Evolutionary conservation across 1,140 invertebrate species (phyloP), one percentile per base, ranked within the genome.

Genomic region (Pseudachorutes palmiensis): DNA sequence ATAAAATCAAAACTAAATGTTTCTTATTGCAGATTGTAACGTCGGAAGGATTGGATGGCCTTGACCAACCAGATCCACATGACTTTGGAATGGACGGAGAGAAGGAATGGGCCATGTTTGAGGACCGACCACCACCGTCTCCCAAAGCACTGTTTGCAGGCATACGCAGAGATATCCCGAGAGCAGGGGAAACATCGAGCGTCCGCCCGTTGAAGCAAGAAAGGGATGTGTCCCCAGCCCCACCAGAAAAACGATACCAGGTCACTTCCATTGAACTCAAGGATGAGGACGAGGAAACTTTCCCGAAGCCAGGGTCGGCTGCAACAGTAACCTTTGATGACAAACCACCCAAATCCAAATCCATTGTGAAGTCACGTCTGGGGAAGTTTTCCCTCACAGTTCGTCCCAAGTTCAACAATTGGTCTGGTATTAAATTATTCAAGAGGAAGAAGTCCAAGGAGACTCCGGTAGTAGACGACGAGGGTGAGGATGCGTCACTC

Each of bases 381-480:
- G 66, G 80, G 82, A 31, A 83, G 82, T 72, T 81, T 82, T 74
- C 76, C 14, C 70, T 84, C 48, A 73, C 75, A 14, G 73, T 74
- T n/a, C 64, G 71, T 22, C 76, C 76, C 5, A 76, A 77, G 66
- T 72, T 75, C 51, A n/a, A n/a, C n/a, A 75, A 81, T 79, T 71
- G 80, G 83, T 70, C 58, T 33, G 74, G 49, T 70, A 72, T 64
- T 30, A 72, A 73, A 64, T 41, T 67, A 63, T 19, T 63, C 9
- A 75, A 41, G 65, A 70, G 59, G 71, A 75, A 58, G 72, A 49
- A 73, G 77, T n/a, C 77, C 75, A 19, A 76, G 66, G 61, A 73
- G 68, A 26, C 71, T 9, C 76, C 59, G 31, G 63, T 28, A 63
- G 74, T 63, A 19, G 64, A 49, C 14, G 22, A 67, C 62, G 75